A percentile compares a stretch with the other conserved stretches of the same genome.
Conservation (phyloP, 2,888 invertebrate species). For the Megalurothrips usitatus region DNA sequence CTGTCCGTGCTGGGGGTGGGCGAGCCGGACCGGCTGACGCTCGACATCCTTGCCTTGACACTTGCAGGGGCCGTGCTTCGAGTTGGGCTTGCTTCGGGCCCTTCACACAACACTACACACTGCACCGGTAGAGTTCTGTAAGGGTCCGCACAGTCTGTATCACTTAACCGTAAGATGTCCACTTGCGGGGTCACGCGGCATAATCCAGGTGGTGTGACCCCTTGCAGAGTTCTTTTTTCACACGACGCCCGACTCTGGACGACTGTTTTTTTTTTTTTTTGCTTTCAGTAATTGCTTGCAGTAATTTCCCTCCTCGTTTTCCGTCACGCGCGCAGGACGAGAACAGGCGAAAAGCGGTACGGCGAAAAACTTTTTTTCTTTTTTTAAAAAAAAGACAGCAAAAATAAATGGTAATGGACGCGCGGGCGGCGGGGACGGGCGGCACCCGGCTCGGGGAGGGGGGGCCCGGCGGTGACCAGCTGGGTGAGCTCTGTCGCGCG, state of each 20-base stretch:
- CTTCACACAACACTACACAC: too few relatives aligned
- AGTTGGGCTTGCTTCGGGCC: neutral
- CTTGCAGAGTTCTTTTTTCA: neutral
- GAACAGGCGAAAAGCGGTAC: neutral
- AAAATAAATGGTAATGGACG: neutral
- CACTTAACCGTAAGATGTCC: conserved; percentile 16
- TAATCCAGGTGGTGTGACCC: conserved; percentile 13
- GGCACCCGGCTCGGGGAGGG: too few relatives aligned
- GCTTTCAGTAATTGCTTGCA: neutral
- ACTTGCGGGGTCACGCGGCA: neutral
- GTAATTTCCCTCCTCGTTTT: neutral
- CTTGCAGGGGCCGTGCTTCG: neutral
- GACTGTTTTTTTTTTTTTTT: neutral
- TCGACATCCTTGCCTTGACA: conserved; percentile 4
- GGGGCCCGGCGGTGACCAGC: too few relatives aligned
- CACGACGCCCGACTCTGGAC: too few relatives aligned
- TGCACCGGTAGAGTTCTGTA: too few relatives aligned
- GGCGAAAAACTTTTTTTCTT: too few relatives aligned
- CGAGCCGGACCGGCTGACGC: conserved; percentile 1
- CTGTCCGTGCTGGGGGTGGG: conserved; percentile 6
- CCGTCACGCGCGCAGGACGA: neutral
- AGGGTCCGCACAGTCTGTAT: neutral
- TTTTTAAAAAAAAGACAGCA: neutral
- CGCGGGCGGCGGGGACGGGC: neutral
- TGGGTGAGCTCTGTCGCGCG: conserved; percentile 21